phyloP scores from a whole-genome alignment of 2,113 vertebrate species.

The Condylura cristata region DNA sequence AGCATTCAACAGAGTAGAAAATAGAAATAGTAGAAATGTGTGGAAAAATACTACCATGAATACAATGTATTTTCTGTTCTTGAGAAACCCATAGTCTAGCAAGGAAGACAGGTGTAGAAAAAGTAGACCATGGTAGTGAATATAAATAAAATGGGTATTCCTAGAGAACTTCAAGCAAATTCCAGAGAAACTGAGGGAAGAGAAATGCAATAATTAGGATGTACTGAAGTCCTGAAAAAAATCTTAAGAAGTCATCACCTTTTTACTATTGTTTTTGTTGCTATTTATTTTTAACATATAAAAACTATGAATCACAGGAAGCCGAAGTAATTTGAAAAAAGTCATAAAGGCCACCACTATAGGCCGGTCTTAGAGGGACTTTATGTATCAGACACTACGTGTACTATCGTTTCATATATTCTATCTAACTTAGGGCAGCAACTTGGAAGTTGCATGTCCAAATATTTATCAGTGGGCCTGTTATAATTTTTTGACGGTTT shows the following conservation, averaged over 20 bases:
- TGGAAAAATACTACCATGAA: not conserved
- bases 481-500: not conserved
- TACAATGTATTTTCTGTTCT: not conserved
- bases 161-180: not conserved
- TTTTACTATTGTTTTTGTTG: not conserved
- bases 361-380: not conserved
- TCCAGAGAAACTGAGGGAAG: not conserved
- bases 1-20: not conserved
- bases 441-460: not conserved
- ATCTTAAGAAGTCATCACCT: not conserved
- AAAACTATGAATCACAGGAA: not conserved
- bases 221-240: not conserved
- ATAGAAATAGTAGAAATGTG: not conserved
- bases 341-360: not conserved
- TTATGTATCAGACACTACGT: not conserved
- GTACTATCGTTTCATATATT: not conserved
- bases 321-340: not conserved
- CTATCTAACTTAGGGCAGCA: not conserved
- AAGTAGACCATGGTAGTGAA: not conserved
- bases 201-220: constrained; percentile 16
- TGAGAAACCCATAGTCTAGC: not conserved
- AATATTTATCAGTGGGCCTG: not conserved
- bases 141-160: not conserved
- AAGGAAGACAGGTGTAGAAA: not conserved
- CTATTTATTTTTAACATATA: not conserved